Percentiles rank a stretch among this genome's conserved stretches.
These are phyloP conservation scores for Eutolmus rufibarbis DNA, from an alignment of 2,888 invertebrate species.

Conservation along the genomic window DNA sequence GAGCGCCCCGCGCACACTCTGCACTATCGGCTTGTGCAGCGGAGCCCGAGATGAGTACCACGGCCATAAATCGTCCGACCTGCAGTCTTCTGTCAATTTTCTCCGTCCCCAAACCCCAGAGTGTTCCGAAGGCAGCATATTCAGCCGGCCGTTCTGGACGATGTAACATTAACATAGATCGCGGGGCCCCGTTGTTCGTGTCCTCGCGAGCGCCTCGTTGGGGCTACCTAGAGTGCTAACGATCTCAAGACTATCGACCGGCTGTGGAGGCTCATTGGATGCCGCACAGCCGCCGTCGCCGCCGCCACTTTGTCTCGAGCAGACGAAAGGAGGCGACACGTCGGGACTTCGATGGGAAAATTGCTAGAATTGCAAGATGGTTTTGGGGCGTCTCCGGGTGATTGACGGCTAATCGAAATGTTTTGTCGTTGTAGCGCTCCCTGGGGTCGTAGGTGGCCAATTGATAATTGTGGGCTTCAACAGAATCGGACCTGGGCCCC, in stretches of 20 bases:
- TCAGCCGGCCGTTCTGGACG: background rate
- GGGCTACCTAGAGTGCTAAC: background rate
- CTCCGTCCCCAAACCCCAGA: background rate
- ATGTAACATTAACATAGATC: constrained; percentile 9
- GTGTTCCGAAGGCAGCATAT: background rate
- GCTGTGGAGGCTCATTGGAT: background rate
- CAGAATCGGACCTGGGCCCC: background rate
- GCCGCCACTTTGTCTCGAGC: constrained; percentile 24
- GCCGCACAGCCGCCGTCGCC: background rate
- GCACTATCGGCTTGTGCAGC: background rate
- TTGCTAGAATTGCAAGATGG: background rate
- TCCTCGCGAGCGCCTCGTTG: background rate
- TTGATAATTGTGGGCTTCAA: background rate
- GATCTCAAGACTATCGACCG: background rate
- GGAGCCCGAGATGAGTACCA: background rate
- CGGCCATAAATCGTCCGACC: constrained; percentile 22
- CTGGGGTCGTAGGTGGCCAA: background rate
- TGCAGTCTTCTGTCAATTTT: constrained; percentile 35
- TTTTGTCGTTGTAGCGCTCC: background rate
- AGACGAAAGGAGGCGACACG: background rate
- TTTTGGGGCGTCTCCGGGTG: background rate
- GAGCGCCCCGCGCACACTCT: background rate
- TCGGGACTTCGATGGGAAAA: background rate
- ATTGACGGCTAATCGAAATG: constrained; percentile 13
- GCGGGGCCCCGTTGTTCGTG: background rate